Base-by-base conservation (phyloP, 2,888 invertebrate genomes). In the Entomobrya multifasciata region DNA sequence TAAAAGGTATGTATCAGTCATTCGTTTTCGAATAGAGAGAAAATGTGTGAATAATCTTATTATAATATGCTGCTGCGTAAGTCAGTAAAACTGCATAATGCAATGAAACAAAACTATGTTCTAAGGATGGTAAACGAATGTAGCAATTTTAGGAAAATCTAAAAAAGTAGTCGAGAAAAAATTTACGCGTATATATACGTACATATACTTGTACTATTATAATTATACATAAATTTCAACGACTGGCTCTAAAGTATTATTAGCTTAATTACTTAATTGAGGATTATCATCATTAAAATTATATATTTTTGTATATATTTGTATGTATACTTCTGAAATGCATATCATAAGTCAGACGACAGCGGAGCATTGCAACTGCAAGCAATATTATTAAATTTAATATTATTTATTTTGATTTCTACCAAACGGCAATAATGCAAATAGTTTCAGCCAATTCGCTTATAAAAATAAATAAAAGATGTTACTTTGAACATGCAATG, bases 321-420 rank as follows among this genome's bases (percentile, higher is more conserved):
- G 5, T 62, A 30, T 25, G 49, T 25, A 20, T 22, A 41, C 4
- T 8, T 36, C 8, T 36, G 36, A 76, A 80, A 81, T 70, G 81
- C 81, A 55, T 67, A 36, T 36, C 8, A 36, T 6, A 80, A 70
- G 49, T 70, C 52, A 41, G 67, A 81, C 70, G 70, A 80, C 70
- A 81, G 81, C 70, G 72, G 70, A 81, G 57, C 72, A 57, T 44
- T 70, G 81, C 81, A 81, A 81, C 57, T 70, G 81, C 81, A 81
- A 81, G 81, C 81, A 81, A 65, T 36, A 76, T 72, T 70, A 52
- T 72, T 36, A 36, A 6, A 36, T 36, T 36, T 36, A 6, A 6
- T 4, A 49, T 72, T 72, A 65, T 65, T 55, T 79, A 67, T 49
- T 27, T 44, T 41, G 4, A 27, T 52, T 41, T 70, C 81, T 81